Percentiles rank a stretch among this genome's conserved stretches.
These are phyloP conservation scores for Caenorhabditis wallacei DNA, from an alignment of 2,888 invertebrate species.

Conservation along the genomic window DNA sequence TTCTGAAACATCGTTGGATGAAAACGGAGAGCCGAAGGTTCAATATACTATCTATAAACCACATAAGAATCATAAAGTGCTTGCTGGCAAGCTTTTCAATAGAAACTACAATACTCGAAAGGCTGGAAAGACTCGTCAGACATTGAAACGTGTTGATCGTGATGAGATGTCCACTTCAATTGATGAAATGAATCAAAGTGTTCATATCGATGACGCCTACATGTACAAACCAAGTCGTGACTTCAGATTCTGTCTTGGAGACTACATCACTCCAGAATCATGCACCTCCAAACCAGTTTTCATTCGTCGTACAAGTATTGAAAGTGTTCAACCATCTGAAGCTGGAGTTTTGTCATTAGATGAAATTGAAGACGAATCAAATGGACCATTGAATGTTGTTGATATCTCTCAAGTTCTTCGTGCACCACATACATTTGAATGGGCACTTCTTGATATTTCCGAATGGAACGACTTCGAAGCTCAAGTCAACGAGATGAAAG, in stretches of 20 bases:
- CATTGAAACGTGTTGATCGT: slow-evolving; percentile 58
- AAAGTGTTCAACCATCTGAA: slow-evolving; percentile 64
- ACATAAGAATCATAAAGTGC: slow-evolving; percentile 68
- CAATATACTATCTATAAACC: slow-evolving; percentile 69
- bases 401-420: slow-evolving; percentile 66
- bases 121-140: slow-evolving; percentile 55
- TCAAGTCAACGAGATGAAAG: slow-evolving; percentile 55
- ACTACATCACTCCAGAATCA: slow-evolving; percentile 63
- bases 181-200: slow-evolving; percentile 68
- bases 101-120: slow-evolving; percentile 53
- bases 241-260: slow-evolving; percentile 70
- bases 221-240: slow-evolving; percentile 71
- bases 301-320: slow-evolving; percentile 67
- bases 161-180: slow-evolving; percentile 65
- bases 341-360: slow-evolving; percentile 24
- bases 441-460: slow-evolving; percentile 51
- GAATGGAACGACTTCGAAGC: slow-evolving; percentile 54
- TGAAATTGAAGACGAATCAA: slow-evolving; percentile 41
- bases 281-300: slow-evolving; percentile 50
- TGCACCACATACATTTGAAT: slow-evolving; percentile 57
- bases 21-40: slow-evolving; percentile 61
- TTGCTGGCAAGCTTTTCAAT: slow-evolving; percentile 69
- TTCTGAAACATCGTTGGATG: slow-evolving; percentile 40
- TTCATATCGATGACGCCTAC: slow-evolving; percentile 61
- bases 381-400: slow-evolving; percentile 56